Evolutionary conservation across 2,797 vertebrate species (phyloP), one percentile per base, ranked within the genome.

Genomic region (Coregonus sp.): DNA sequence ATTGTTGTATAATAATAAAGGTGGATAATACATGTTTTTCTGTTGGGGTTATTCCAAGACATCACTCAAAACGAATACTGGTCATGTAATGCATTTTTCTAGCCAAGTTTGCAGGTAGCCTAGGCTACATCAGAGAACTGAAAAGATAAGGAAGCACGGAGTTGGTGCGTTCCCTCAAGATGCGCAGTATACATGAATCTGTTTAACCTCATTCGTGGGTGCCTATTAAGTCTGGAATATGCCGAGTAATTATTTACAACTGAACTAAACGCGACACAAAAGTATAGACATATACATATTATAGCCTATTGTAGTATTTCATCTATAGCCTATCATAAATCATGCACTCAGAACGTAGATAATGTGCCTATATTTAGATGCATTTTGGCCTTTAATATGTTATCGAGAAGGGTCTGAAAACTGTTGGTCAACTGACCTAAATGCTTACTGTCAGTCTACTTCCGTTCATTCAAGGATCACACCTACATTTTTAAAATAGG

Each of bases 201-300:
- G 72, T 78, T 86, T 75, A 82, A 88, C 81, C 76, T 83, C 79
- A 79, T 75, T 33, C 85, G 52, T 54, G 78, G 85, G 81, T 61
- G 75, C 80, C 77, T 76, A 29, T 31, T 81, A 81, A 66, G 82
- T 76, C 78, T 7, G 50, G 78, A 78, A 74, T 79, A 63, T 83
- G 82, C 84, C 82, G 15, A 31, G 16, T 61, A 73, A 70, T 73
- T 69, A 81, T 76, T 79, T 50, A 68, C 79, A 81, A 75, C 16
- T 31, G 4, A 1, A 72, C 5, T 68, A 67, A n/a, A 65, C 14
- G 40, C 65, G 63, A 67, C 35, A 15, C 25, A 75, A 18, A 52
- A 20, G 33, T 40, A 56, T 47, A 25, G 2, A 11, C 59, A 12
- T 63, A 0, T 11, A 63, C 25, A 11, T 11, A 25, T 25, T 63